Percentiles rank a stretch among this genome's conserved stretches.
These are phyloP conservation scores for Palaemon carinicauda DNA, from an alignment of 1,140 invertebrate genomes.

Conservation along the genomic window DNA sequence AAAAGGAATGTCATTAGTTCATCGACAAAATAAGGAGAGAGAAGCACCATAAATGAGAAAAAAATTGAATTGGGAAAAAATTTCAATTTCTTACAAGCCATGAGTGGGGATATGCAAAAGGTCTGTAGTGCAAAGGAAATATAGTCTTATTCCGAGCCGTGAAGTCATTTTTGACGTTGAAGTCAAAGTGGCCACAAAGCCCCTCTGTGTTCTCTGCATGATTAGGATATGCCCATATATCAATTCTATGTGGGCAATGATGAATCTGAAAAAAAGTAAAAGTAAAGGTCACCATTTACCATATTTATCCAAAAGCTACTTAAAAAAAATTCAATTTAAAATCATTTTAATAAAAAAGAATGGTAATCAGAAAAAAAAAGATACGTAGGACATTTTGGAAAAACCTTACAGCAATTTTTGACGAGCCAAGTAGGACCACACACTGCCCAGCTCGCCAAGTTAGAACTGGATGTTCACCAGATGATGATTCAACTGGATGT, in stretches of 20 bases:
- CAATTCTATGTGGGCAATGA: background rate
- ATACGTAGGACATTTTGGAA: too few species aligned
- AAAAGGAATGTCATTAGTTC: too few species aligned
- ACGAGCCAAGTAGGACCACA: background rate
- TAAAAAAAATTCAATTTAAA: background rate
- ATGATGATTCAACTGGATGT: background rate
- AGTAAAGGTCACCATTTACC: background rate
- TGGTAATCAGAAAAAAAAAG: background rate
- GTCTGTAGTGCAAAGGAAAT: background rate
- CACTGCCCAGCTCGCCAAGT: background rate
- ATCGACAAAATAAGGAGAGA: too few species aligned
- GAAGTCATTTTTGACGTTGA: background rate
- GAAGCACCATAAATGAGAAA: too few species aligned
- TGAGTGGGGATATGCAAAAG: background rate
- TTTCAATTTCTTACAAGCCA: conserved; percentile 4
- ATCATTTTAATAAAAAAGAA: background rate
- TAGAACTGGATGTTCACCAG: background rate
- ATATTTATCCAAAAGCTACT: background rate
- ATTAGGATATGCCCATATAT: background rate
- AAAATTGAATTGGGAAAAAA: too few species aligned
- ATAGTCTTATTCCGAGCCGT: background rate
- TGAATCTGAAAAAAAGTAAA: background rate
- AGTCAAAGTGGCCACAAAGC: conserved; percentile 6
- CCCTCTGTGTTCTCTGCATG: background rate
- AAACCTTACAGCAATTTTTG: background rate